These are phyloP conservation scores for Cygnus buccinator DNA, from an alignment of 2,113 vertebrate species.

Conservation along the genomic window DNA sequence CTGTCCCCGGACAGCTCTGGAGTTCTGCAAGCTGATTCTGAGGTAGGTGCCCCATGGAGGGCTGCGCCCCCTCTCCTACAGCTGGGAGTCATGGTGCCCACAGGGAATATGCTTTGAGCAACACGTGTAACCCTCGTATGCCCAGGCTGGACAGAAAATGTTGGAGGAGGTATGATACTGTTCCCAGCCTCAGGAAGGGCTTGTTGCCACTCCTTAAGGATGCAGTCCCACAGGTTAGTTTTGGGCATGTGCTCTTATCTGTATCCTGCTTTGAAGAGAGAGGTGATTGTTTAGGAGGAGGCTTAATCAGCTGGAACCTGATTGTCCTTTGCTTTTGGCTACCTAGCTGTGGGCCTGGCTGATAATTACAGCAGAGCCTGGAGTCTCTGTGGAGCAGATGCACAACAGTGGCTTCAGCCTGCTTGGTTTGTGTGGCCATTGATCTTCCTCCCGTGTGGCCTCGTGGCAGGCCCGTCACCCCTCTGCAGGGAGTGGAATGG, in stretches of 20 bases:
- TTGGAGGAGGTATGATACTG: not conserved
- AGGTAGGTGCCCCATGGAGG: constrained; percentile 71
- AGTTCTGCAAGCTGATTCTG: constrained; percentile 95
- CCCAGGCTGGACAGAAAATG: fast-evolving
- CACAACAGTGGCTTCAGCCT: not conserved
- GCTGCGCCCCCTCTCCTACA: not conserved
- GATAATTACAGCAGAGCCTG: not conserved
- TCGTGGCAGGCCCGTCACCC: not conserved
- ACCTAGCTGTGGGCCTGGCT: not conserved
- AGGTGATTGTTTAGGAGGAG: not conserved
- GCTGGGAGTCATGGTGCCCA: too few species aligned
- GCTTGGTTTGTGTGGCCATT: not conserved
- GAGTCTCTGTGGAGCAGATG: not conserved
- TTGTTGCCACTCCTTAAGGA: not conserved
- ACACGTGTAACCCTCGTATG: fast-evolving
- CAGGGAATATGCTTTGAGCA: fast-evolving
- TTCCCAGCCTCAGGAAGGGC: not conserved
- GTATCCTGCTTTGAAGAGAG: not conserved
- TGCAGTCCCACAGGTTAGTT: not conserved
- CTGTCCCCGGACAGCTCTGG: constrained; percentile 93
- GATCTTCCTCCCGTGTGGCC: not conserved
- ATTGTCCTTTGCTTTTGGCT: not conserved
- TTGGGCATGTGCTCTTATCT: not conserved
- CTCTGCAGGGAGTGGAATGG: not conserved
- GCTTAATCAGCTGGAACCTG: not conserved